Conservation (phyloP, 2,113 vertebrate genomes). For the Periophthalmus modestus region DNA sequence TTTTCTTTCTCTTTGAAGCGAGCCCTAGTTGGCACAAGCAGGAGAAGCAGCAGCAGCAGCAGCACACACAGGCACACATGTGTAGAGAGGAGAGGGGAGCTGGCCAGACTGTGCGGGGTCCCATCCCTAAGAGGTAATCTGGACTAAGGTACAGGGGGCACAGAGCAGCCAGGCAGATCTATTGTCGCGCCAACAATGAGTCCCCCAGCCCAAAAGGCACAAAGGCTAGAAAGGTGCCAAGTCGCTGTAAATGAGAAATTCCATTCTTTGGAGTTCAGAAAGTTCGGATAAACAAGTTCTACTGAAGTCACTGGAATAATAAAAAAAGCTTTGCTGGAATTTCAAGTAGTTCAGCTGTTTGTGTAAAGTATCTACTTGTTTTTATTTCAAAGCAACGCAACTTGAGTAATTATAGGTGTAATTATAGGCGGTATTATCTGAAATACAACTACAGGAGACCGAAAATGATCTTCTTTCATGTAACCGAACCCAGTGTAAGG, state of each 20-base stretch:
- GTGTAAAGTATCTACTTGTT: background rate
- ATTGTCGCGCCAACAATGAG: conserved; percentile 21
- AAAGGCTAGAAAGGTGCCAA: conserved; percentile 23
- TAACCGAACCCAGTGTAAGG: no score
- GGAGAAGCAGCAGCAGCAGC: background rate
- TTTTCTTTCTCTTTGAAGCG: conserved; percentile 22
- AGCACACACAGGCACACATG: conserved; percentile 3
- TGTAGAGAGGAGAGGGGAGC: background rate
- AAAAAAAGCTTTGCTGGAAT: background rate
- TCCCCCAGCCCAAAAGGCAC: conserved; percentile 45
- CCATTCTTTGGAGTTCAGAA: conserved; percentile 17
- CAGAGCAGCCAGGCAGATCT: conserved; percentile 14
- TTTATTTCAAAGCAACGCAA: background rate
- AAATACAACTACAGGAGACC: no score
- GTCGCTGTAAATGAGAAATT: conserved; percentile 37
- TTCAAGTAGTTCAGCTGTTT: background rate
- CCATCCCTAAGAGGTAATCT: conserved; percentile 29
- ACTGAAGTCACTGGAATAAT: conserved; percentile 1
- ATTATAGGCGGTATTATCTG: background rate
- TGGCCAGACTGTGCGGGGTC: conserved; percentile 17
- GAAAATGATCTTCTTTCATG: no score
- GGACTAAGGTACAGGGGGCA: conserved; percentile 33
- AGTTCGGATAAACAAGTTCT: conserved; percentile 3
- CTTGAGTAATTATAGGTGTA: background rate
- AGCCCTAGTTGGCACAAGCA: conserved; percentile 6